These are phyloP conservation scores for Penaeus indicus DNA, from an alignment of 1,140 invertebrate genomes.

Conservation along the genomic window DNA sequence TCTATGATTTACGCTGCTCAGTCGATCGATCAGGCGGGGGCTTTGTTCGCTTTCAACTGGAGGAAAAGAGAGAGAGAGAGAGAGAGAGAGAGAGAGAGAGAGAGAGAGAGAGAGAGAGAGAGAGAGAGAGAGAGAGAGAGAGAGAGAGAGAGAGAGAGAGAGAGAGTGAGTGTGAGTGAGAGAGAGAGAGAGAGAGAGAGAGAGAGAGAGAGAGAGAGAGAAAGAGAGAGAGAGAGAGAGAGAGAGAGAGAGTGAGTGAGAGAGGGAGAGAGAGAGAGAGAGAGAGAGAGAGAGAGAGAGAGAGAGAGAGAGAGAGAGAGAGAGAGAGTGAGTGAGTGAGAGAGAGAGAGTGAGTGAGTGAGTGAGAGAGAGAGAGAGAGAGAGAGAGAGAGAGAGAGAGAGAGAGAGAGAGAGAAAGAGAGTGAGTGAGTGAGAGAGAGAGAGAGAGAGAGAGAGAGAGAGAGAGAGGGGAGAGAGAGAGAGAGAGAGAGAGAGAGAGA, in stretches of 20 bases:
- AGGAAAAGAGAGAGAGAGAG: no score
- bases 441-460: background rate
- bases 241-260: background rate
- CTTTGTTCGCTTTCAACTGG: no score
- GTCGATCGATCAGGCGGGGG: no score
- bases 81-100: conserved; percentile 22
- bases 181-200: background rate
- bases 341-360: no score
- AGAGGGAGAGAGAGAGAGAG: background rate
- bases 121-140: background rate
- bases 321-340: no score
- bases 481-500: background rate
- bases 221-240: no score
- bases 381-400: background rate
- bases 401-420: background rate
- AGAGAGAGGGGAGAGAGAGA: background rate
- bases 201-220: no score
- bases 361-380: conserved; percentile 9
- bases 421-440: background rate
- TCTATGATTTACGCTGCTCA: no score
- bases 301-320: no score
- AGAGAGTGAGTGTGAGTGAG: conserved; percentile 6
- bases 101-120: conserved; percentile 32
- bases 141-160: background rate
- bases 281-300: no score